Base-by-base conservation (phyloP, 1,140 invertebrate genomes). In the Akabosia matsudoensis region DNA sequence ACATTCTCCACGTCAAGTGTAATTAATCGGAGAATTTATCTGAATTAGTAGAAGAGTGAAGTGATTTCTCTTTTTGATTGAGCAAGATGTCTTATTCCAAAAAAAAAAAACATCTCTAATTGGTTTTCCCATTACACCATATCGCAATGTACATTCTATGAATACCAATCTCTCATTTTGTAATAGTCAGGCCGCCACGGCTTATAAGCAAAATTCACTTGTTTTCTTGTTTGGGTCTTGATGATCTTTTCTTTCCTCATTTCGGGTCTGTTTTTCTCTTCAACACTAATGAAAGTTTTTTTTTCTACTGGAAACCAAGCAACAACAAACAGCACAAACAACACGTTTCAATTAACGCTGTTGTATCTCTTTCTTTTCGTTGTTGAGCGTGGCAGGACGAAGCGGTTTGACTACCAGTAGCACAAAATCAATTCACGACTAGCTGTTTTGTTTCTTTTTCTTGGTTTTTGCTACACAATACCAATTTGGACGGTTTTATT, bases 271-370 rank as follows among this genome's bases (percentile, higher is more conserved):
- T 51, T 51, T 13, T 61, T 61, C 14, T n/a, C 7, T 22, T 14
- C 14, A 10, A 10, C 24, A 7, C 54, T 61, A 24, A 61, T 61
- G 54, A 61, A 61, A 61, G 37, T 45, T 45, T 45, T 45, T 18
- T 45, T 45, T n/a, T n/a, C 45, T 51, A 13, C 54, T 24, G 13
- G 54, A 24, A 61, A 10, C 24, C 13, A 61, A 24, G 7, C 7
- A 24, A 61, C 14, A 61, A 61, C 14, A 61, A 61, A 61, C 14
- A 61, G 24, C 54, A 45, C 37, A 45, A 45, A 45, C 37, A 56
- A 67, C 61, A 67, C 61, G 61, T 67, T 67, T 67, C 61, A 67
- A 67, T 67, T 67, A 67, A 45, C 37, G 37, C 37, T 45, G 37
- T 45, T n/a, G n/a, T n/a, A n/a, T n/a, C n/a, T n/a, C n/a, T n/a